Evolutionary conservation across 2,113 vertebrate species (phyloP).

Genomic region (Rattus rattus): DNA sequence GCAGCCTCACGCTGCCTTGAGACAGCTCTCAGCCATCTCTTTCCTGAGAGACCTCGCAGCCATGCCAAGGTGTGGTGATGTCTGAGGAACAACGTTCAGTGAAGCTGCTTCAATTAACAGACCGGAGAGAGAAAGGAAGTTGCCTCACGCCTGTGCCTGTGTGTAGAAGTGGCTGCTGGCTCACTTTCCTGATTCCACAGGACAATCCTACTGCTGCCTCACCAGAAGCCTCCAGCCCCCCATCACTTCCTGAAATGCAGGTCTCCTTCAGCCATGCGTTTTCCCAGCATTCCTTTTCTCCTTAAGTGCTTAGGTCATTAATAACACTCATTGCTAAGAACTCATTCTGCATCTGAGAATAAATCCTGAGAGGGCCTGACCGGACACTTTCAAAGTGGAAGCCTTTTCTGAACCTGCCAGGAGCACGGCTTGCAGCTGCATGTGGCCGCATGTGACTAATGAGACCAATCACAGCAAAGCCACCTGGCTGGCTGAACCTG

Average conservation of each 20-base stretch:
- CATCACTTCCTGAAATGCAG: not conserved
- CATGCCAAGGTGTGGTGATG: too few relatives aligned
- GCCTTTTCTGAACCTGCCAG: not conserved
- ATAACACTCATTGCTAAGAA: not conserved
- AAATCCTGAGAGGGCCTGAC: not conserved
- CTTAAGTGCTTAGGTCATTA: not conserved
- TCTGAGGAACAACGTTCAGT: not conserved
- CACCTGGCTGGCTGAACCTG: constrained; percentile 62
- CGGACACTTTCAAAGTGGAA: not conserved
- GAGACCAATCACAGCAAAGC: constrained; percentile 71
- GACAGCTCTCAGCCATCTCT: not conserved
- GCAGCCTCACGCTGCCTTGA: too few relatives aligned
- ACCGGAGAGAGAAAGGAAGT: too few relatives aligned
- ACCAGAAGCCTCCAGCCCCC: not conserved
- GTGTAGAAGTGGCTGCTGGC: too few relatives aligned
- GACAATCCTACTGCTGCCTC: not conserved
- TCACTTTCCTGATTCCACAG: not conserved
- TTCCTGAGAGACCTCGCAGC: not conserved
- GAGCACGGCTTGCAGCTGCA: not conserved
- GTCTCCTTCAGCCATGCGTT: not conserved
- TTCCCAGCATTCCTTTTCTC: too few relatives aligned
- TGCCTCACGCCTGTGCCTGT: not conserved
- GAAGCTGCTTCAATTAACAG: not conserved
- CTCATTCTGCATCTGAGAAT: not conserved
- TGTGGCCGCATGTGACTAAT: constrained; percentile 57